phyloP scores from a whole-genome alignment of 2,888 invertebrate genomes.

The Drosophila pegasa region DNA sequence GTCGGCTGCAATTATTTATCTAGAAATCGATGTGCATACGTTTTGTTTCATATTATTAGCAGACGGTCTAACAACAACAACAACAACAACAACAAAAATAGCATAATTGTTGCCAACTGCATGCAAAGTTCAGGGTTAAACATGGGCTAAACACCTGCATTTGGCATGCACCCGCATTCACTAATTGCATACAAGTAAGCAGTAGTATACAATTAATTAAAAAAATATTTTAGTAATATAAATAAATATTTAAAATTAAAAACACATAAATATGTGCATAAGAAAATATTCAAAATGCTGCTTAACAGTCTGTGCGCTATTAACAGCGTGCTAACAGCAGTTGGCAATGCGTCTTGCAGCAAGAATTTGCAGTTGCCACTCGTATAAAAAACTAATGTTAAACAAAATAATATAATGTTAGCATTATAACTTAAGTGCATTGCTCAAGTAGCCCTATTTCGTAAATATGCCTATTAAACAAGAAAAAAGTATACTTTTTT shows the following conservation, averaged over 20 bases:
- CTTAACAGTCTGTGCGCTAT: neutral
- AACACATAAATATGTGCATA: slow-evolving; percentile 2
- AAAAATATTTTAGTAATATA: slow-evolving; percentile 9
- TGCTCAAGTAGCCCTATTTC: neutral
- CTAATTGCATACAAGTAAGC: slow-evolving; percentile 13
- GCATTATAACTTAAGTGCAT: too few relatives aligned
- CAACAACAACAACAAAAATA: slow-evolving; percentile 5
- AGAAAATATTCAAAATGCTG: neutral
- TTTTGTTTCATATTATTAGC: slow-evolving; percentile 16
- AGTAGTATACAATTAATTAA: slow-evolving; percentile 14
- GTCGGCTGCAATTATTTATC: slow-evolving; percentile 30
- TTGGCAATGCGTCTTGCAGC: neutral
- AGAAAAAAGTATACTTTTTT: neutral
- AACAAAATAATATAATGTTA: too few relatives aligned
- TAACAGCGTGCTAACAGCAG: neutral
- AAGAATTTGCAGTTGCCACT: neutral
- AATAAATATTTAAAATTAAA: neutral
- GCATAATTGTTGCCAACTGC: slow-evolving; percentile 37
- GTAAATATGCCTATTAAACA: neutral
- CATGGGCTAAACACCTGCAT: slow-evolving; percentile 60
- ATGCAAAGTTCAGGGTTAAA: slow-evolving; percentile 65
- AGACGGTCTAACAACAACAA: slow-evolving; percentile 20
- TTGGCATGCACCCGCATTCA: slow-evolving; percentile 39
- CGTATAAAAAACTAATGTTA: neutral
- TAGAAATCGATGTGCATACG: slow-evolving; percentile 15